These are phyloP conservation scores for Drosophila obscura DNA, from an alignment of 1,140 invertebrate genomes.

Conservation along the genomic window DNA sequence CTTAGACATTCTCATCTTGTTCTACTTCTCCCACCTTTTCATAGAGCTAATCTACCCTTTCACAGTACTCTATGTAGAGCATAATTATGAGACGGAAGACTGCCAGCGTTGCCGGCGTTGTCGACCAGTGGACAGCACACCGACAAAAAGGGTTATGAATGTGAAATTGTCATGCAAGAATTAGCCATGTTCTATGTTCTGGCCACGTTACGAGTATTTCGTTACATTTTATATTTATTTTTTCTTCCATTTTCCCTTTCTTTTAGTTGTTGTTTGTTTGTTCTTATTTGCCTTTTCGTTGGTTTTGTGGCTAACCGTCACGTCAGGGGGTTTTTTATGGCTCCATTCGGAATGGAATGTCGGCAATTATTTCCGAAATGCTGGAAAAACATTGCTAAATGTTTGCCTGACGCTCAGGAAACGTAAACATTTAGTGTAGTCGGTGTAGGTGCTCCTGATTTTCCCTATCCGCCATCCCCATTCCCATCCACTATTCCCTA, in stretches of 20 bases:
- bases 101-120: conserved; percentile 29
- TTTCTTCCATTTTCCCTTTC: conserved; percentile 9
- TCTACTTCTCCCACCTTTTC: neutral
- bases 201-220: conserved; percentile 66
- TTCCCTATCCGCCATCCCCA: neutral
- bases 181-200: conserved; percentile 83
- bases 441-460: conserved; percentile 27
- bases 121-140: conserved; percentile 48
- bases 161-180: conserved; percentile 84
- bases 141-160: conserved; percentile 81
- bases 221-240: conserved; percentile 70
- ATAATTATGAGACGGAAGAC: conserved; percentile 77
- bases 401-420: conserved; percentile 76
- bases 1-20: no score
- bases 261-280: neutral
- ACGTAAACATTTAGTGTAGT: conserved; percentile 79
- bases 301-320: conserved; percentile 68
- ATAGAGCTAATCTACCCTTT: neutral
- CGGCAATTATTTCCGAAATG: conserved; percentile 73
- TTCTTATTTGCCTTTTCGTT: conserved; percentile 6
- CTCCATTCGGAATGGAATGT: conserved; percentile 59
- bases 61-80: conserved; percentile 19
- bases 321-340: conserved; percentile 68
- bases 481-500: neutral
- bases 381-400: conserved; percentile 72